These are phyloP conservation scores for Galeopterus variegatus DNA, from an alignment of 2,113 vertebrate species.

Conservation along the genomic window DNA sequence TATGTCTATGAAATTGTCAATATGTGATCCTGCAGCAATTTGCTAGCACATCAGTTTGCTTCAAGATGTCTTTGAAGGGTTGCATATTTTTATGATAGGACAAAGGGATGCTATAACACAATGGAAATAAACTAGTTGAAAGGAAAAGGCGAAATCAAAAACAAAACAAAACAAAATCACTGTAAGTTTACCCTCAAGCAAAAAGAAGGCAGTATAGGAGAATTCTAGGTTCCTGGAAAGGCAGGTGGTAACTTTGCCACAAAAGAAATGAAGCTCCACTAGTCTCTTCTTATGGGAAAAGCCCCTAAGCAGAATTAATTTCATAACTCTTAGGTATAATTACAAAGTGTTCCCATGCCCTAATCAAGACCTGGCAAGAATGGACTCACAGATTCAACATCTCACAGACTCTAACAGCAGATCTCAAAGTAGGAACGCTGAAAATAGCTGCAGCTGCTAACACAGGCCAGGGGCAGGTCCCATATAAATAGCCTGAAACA, in stretches of 20 bases:
- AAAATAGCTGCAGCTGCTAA: not conserved
- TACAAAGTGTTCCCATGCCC: not conserved
- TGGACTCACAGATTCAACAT: not conserved
- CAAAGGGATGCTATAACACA: not conserved
- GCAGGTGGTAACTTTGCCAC: not conserved
- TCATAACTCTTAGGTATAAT: not conserved
- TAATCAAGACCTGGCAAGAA: not conserved
- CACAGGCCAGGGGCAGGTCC: not conserved
- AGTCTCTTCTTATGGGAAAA: not conserved
- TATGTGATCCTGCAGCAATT: not conserved
- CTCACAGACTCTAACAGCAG: not conserved
- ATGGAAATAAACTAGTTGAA: not conserved
- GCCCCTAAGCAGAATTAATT: not conserved
- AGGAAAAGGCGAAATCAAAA: slow-evolving; percentile 39
- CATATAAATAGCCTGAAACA: not conserved
- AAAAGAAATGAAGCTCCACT: not conserved
- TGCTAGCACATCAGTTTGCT: not conserved
- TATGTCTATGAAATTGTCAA: not conserved
- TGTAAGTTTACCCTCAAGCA: not conserved
- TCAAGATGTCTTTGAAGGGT: not conserved
- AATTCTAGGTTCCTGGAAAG: not conserved
- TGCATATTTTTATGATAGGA: not conserved
- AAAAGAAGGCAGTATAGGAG: not conserved
- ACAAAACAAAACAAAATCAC: not conserved
- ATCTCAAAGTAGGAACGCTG: not conserved